phyloP scores from a whole-genome alignment of 2,113 vertebrate genomes.

The Mugil cephalus region DNA sequence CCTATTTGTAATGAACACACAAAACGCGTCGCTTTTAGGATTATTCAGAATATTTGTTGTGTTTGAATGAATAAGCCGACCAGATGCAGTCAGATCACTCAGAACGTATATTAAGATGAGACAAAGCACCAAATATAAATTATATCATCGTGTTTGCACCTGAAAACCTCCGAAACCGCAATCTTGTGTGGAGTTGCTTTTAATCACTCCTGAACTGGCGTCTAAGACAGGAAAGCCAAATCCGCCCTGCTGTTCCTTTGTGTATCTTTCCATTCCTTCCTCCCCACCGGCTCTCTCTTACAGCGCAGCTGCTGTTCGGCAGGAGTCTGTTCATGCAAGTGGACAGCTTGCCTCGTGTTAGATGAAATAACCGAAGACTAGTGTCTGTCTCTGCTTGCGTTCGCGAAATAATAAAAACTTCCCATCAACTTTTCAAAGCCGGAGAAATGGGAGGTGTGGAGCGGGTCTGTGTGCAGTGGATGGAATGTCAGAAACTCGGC shows the following conservation, averaged over 20 bases:
- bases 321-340: not conserved
- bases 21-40: too few species aligned
- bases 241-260: slow-evolving; percentile 11
- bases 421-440: slow-evolving; percentile 43
- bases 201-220: not conserved
- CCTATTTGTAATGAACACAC: too few species aligned
- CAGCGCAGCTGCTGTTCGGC: slow-evolving; percentile 30
- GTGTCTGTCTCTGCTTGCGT: slow-evolving; percentile 23
- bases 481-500: slow-evolving; percentile 27
- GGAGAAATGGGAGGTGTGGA: slow-evolving; percentile 16
- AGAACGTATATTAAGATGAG: too few species aligned
- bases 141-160: too few species aligned
- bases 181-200: not conserved
- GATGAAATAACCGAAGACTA: slow-evolving; percentile 13
- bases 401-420: slow-evolving; percentile 27
- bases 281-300: not conserved
- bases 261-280: not conserved
- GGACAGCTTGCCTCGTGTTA: slow-evolving; percentile 33
- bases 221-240: not conserved
- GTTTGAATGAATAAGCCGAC: too few species aligned
- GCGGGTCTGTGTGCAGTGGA: slow-evolving; percentile 11
- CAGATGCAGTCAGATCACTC: too few species aligned
- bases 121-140: too few species aligned
- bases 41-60: too few species aligned
- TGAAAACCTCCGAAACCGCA: not conserved